A percentile compares a stretch with the other conserved stretches of the same genome.
These are phyloP conservation scores for Orthosia gracilis DNA, from an alignment of 2,888 invertebrate genomes.

Conservation along the genomic window DNA sequence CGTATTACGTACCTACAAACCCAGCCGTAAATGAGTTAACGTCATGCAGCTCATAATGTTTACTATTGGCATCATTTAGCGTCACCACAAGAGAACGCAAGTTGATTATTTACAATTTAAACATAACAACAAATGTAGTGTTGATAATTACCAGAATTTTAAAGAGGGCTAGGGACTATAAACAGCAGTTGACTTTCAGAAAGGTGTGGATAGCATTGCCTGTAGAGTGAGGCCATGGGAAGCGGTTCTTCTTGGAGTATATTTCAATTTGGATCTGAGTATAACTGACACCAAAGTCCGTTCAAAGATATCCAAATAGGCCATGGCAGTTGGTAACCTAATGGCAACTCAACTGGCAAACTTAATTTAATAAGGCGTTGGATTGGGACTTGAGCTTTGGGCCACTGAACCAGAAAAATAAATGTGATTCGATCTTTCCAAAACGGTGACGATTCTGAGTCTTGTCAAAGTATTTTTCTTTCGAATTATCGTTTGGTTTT, in stretches of 20 bases:
- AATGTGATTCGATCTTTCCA: not conserved
- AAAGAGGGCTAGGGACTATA: not conserved
- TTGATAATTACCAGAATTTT: not conserved
- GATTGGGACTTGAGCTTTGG: not conserved
- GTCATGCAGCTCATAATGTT: slow-evolving; percentile 68
- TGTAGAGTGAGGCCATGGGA: not conserved
- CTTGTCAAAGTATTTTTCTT: not conserved
- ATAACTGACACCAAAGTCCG: not conserved
- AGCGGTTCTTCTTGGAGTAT: not conserved
- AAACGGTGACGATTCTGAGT: not conserved
- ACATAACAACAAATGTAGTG: slow-evolving; percentile 4
- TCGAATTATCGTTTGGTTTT: not conserved
- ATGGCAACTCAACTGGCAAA: not conserved
- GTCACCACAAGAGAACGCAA: slow-evolving; percentile 31
- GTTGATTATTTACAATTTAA: slow-evolving; percentile 24
- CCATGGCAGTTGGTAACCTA: not conserved
- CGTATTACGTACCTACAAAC: slow-evolving; percentile 79
- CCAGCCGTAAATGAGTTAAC: slow-evolving; percentile 74
- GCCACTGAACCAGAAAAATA: not conserved
- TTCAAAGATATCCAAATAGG: not conserved
- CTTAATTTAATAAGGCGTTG: not conserved
- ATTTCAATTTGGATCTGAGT: not conserved
- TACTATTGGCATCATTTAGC: slow-evolving; percentile 48
- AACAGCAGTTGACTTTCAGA: not conserved
- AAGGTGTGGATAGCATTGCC: not conserved